A percentile compares a stretch with the other conserved stretches of the same genome.
Evolutionary conservation across 2,113 vertebrate species (phyloP).

Genomic region (Himantopus leucocephalus): DNA sequence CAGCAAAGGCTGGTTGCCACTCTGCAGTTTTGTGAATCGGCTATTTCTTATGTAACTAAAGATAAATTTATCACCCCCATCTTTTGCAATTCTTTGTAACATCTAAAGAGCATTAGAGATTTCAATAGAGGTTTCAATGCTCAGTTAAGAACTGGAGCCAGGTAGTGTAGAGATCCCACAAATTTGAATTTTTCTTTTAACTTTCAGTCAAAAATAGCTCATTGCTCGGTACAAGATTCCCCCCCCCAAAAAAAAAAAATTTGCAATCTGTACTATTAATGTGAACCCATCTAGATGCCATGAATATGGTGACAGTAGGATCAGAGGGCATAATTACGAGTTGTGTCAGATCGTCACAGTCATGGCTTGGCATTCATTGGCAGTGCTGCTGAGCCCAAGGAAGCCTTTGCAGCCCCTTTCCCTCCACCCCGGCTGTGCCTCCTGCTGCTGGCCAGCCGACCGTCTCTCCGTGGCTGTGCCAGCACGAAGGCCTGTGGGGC

Average conservation of each 20-base stretch:
- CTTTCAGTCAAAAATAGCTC: not conserved
- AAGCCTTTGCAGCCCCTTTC: not conserved
- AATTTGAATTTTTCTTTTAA: not conserved
- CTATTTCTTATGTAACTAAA: not conserved
- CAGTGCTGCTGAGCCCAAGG: not conserved
- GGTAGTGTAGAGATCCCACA: not conserved
- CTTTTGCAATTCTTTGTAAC: not conserved
- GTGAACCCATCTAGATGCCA: not conserved
- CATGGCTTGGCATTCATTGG: not conserved
- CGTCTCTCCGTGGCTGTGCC: rapidly evolving
- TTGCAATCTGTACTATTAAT: not conserved
- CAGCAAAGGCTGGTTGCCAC: not conserved
- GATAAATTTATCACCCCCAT: not conserved
- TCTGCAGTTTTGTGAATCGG: not conserved
- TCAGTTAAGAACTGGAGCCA: not conserved
- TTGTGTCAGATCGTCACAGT: not conserved
- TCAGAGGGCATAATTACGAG: not conserved
- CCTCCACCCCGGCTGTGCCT: not conserved
- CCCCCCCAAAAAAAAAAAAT: not conserved
- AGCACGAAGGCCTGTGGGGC: not conserved
- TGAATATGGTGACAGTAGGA: not conserved
- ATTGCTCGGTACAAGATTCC: not conserved
- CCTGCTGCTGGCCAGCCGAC: rapidly evolving
- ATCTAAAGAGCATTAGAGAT: not conserved
- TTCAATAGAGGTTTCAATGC: not conserved